phyloP scores from a whole-genome alignment of 2,888 invertebrate genomes.

The Acanthosepion lycidas region DNA sequence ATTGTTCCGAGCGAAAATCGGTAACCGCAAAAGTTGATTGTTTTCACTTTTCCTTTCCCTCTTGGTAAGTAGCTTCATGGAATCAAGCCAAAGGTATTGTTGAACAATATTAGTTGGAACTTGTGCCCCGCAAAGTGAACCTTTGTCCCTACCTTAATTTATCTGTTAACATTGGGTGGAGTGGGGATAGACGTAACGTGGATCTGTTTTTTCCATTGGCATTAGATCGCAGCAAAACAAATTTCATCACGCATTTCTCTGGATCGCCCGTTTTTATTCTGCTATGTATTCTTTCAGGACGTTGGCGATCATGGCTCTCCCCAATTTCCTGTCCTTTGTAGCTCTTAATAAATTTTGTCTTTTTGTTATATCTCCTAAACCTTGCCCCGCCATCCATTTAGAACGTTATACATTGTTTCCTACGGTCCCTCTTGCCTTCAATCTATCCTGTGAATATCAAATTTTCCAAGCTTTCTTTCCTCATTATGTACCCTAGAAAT shows the following conservation, averaged over 20 bases:
- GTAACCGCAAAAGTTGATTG: background rate
- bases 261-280: background rate
- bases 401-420: too few relatives aligned
- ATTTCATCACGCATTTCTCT: background rate
- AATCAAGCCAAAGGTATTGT: background rate
- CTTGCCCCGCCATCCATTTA: too few relatives aligned
- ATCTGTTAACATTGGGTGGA: background rate
- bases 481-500: too few relatives aligned
- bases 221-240: background rate
- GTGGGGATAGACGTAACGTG: background rate
- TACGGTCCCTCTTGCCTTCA: too few relatives aligned
- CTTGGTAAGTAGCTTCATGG: background rate
- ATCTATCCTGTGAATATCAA: too few relatives aligned
- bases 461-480: too few relatives aligned
- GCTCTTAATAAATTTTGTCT: too few relatives aligned
- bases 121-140: background rate
- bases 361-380: too few relatives aligned
- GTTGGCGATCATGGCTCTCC: too few relatives aligned
- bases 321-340: too few relatives aligned
- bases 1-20: background rate
- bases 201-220: background rate
- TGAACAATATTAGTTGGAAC: background rate
- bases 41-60: background rate
- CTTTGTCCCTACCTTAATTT: background rate
- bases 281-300: too few relatives aligned